Evolutionary conservation across 92 coral and sea anemone species (phyloP).

Genomic region (Paragorgia papillata): DNA sequence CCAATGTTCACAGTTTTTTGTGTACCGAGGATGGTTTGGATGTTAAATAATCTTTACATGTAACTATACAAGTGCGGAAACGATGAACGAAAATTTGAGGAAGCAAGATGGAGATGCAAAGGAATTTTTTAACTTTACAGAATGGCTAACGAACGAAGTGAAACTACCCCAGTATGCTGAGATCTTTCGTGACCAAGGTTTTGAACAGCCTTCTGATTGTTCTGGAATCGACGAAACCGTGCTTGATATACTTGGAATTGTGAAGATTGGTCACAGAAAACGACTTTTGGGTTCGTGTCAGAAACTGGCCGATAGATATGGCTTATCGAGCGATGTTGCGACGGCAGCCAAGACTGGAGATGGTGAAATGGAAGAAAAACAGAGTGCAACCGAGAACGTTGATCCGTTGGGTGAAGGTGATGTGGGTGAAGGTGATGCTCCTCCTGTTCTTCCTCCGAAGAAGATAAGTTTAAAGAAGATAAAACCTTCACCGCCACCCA

Average conservation of each 20-base stretch:
- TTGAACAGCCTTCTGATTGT: constrained; percentile 64
- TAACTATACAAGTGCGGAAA: neutral
- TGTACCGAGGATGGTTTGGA: neutral
- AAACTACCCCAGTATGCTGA: constrained; percentile 85
- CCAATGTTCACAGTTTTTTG: neutral
- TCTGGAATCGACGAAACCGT: constrained; percentile 63
- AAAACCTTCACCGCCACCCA: constrained; percentile 30
- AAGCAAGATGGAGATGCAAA: neutral
- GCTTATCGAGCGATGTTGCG: constrained; percentile 30
- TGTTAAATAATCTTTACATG: too few relatives aligned
- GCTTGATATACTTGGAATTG: constrained; percentile 73
- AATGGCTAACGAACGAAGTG: constrained; percentile 89
- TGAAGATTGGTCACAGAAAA: constrained; percentile 81
- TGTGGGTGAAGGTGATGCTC: constrained; percentile 53
- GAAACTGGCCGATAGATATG: constrained; percentile 61
- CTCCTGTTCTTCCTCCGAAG: constrained; percentile 41
- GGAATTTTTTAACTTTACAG: constrained; percentile 50
- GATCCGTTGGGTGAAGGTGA: constrained; percentile 44
- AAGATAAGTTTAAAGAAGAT: constrained; percentile 13
- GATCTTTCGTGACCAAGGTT: constrained; percentile 77
- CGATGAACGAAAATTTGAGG: neutral
- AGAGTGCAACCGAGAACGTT: constrained; percentile 18
- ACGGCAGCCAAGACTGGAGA: constrained; percentile 20
- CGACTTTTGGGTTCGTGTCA: constrained; percentile 68
- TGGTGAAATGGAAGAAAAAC: constrained; percentile 10